Percentiles rank a stretch among this genome's conserved stretches.
Evolutionary conservation across 2,113 vertebrate species (phyloP).

Genomic region (Datnioides undecimradiatus): DNA sequence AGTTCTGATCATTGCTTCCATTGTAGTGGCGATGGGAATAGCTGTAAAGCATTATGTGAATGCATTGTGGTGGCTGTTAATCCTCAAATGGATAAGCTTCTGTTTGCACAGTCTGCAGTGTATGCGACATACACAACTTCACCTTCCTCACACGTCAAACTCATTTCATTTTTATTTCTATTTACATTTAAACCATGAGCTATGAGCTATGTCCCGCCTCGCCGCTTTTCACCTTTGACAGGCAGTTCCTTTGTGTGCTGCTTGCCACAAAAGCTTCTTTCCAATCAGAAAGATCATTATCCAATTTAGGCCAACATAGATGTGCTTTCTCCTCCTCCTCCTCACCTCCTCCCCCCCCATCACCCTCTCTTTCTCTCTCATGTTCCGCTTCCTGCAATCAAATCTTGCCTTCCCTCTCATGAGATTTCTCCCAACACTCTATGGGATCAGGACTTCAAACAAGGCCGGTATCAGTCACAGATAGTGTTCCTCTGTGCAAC

Average conservation of each 20-base stretch:
- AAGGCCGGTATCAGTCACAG: constrained; percentile 65
- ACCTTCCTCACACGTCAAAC: not conserved
- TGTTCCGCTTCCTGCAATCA: constrained; percentile 71
- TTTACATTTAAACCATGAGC: too few relatives aligned
- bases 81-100: constrained; percentile 56
- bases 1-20: constrained; percentile 54
- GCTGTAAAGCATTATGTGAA: constrained; percentile 41
- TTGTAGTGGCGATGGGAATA: constrained; percentile 45
- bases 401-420: constrained; percentile 55
- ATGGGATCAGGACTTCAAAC: constrained; percentile 61
- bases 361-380: constrained; percentile 53
- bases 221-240: constrained; percentile 24
- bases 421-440: constrained; percentile 60
- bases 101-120: constrained; percentile 41
- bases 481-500: constrained; percentile 61
- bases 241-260: constrained; percentile 65
- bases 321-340: constrained; percentile 31
- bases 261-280: constrained; percentile 62
- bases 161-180: too few relatives aligned
- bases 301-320: constrained; percentile 73
- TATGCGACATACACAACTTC: constrained; percentile 32
- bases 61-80: constrained; percentile 54
- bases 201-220: constrained; percentile 36
- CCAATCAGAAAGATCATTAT: constrained; percentile 75
- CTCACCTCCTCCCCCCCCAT: constrained; percentile 42